A percentile compares a stretch with the other conserved stretches of the same genome.
These are phyloP conservation scores for Momotus momota DNA, from an alignment of 2,797 vertebrate genomes.

Conservation along the genomic window DNA sequence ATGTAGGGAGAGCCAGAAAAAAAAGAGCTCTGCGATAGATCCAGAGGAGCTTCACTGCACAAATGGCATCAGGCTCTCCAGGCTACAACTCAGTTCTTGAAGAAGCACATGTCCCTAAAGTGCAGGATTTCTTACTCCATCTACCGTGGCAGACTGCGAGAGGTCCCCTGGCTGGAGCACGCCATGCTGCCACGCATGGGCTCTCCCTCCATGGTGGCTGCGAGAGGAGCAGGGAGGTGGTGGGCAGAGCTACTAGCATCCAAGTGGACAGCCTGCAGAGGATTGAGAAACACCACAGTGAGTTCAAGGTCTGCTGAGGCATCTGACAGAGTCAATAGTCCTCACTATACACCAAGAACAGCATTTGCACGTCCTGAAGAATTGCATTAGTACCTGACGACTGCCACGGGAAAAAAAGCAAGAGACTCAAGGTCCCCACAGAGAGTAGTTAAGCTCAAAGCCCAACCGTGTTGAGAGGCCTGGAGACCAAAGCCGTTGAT, in stretches of 20 bases:
- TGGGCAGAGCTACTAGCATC: background rate
- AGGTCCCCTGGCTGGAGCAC: background rate
- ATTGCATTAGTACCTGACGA: background rate
- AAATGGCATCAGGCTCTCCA: background rate
- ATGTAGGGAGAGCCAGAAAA: background rate
- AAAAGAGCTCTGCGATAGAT: background rate
- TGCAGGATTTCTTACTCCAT: background rate
- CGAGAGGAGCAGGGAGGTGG: background rate
- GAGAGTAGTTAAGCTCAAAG: background rate
- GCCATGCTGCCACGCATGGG: background rate
- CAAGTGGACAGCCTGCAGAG: background rate
- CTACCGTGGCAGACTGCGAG: background rate
- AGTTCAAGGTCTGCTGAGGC: slow-evolving; percentile 24
- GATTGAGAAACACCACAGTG: background rate
- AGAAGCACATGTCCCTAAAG: background rate
- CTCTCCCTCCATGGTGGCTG: background rate
- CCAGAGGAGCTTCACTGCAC: background rate
- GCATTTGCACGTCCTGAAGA: background rate
- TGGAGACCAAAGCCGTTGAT: background rate
- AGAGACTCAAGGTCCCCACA: background rate
- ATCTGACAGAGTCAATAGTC: slow-evolving; percentile 19
- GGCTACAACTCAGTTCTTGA: background rate
- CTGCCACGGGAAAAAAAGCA: background rate
- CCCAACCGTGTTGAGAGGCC: background rate
- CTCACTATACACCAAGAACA: background rate